Evolutionary conservation across 1,140 invertebrate species (phyloP), one percentile per base, ranked within the genome.

Genomic region (Macrobrachium nipponense): DNA sequence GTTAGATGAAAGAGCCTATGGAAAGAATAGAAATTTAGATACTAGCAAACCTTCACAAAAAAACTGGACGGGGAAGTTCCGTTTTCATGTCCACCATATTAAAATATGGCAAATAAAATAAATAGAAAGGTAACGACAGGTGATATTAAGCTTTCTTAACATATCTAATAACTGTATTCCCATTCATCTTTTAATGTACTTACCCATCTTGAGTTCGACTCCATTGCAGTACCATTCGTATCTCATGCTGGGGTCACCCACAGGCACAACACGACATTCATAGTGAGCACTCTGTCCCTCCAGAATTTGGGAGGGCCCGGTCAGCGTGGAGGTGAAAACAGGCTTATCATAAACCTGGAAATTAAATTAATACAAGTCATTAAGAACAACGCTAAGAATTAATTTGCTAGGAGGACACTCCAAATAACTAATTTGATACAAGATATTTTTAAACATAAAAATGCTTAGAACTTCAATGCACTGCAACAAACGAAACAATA

Each of bases 171-270:
- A 36, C 27, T 43, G 23, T 51, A 76, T 75, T 2, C 18, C 10
- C 15, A 20, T 5, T 36, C 7, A 60, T 68, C 15, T 75, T 73
- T 80, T 89, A 77, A 12, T 12, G 15, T 17, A 90, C 92, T 91
- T 92, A 94, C 96, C 96, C 94, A 96, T 95, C 93, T 98, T 95
- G 80, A 98, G 92, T 93, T 97, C 95, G 20, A 97, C 94, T 88
- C 97, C 98, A 90, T 99, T 98, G 72, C 97, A 95, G 90, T 95
- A 98, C 98, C 98, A 99, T 91, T 98, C 96, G 89, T 98, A 98
- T 90, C 94, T 93, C 68, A 98, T 92, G 89, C 94, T 96, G 15
- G 97, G 93, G 92, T 99, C 98, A 11, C 98, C 97, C 85, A 98
- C 96, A 61, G 97, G 97, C 43, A 98, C 95, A n/a, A 99, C 96